phyloP scores from a whole-genome alignment of 1,140 invertebrate species.

The Scaptomyza graminum region DNA sequence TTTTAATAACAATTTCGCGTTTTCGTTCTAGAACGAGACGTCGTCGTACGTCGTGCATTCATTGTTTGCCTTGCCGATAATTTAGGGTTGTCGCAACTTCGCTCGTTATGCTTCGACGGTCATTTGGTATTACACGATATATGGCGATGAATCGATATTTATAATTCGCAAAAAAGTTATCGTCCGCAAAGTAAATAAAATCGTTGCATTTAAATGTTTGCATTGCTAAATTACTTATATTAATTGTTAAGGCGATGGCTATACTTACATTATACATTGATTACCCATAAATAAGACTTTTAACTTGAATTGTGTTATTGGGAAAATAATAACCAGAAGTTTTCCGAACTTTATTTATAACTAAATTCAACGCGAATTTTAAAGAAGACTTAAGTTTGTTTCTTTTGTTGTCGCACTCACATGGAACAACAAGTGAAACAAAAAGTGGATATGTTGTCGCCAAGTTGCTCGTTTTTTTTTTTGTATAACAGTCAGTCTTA shows the following conservation, averaged over 20 bases:
- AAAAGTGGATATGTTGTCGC: constrained; percentile 7
- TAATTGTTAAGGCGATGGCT: background rate
- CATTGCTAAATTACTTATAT: background rate
- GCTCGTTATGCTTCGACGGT: constrained; percentile 9
- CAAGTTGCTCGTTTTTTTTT: constrained; percentile 9
- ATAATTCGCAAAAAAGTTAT: background rate
- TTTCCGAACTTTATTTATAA: constrained; percentile 23
- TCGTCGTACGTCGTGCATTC: constrained; percentile 51
- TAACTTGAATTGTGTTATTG: constrained; percentile 6
- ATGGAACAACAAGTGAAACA: constrained; percentile 28
- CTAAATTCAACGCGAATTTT: constrained; percentile 27
- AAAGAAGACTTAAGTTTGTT: constrained; percentile 22
- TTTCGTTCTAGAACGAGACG: constrained; percentile 53
- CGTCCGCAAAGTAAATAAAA: background rate
- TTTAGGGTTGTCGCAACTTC: constrained; percentile 25
- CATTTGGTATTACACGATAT: background rate
- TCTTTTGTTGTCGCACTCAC: constrained; percentile 20
- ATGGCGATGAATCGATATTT: constrained; percentile 14
- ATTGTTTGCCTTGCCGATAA: constrained; percentile 55
- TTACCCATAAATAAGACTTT: background rate
- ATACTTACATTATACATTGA: too few relatives aligned
- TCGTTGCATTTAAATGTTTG: background rate
- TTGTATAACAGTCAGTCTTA: constrained; percentile 43
- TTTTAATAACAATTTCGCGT: constrained; percentile 53
- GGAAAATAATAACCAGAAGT: constrained; percentile 38